phyloP scores from a whole-genome alignment of 2,888 invertebrate species.

The Gryllus longicercus region DNA sequence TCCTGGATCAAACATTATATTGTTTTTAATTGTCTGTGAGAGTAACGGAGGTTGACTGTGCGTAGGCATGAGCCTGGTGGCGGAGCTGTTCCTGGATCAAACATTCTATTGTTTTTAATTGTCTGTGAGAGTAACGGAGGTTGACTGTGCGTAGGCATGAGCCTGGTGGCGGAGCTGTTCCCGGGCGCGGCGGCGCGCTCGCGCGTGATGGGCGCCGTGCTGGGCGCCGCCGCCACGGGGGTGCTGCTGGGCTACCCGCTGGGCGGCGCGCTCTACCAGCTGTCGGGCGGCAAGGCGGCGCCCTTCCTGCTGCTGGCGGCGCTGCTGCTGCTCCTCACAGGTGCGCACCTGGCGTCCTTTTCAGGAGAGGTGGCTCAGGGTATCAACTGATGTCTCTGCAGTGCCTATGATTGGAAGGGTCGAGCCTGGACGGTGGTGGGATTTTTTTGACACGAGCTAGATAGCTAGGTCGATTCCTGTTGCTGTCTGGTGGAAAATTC shows the following conservation, averaged over 20 bases:
- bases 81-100: constrained; percentile 52
- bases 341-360: neutral
- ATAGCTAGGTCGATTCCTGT: too few relatives aligned
- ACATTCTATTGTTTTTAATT: too few relatives aligned
- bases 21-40: too few relatives aligned
- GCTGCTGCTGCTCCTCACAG: constrained; percentile 47
- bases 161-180: constrained; percentile 64
- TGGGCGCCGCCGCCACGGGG: constrained; percentile 77
- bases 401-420: too few relatives aligned
- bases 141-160: constrained; percentile 59
- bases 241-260: constrained; percentile 79
- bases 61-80: constrained; percentile 73
- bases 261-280: constrained; percentile 68
- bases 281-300: constrained; percentile 68
- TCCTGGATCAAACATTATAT: too few relatives aligned
- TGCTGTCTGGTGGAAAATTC: too few relatives aligned
- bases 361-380: too few relatives aligned
- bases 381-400: too few relatives aligned
- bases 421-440: too few relatives aligned
- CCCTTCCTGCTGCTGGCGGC: constrained; percentile 68
- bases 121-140: too few relatives aligned
- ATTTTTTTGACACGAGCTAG: too few relatives aligned
- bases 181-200: constrained; percentile 56
- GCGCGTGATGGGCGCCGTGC: constrained; percentile 73
- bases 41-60: too few relatives aligned